phyloP scores from a whole-genome alignment of 2,113 vertebrate species.

The Gavialis gangeticus region DNA sequence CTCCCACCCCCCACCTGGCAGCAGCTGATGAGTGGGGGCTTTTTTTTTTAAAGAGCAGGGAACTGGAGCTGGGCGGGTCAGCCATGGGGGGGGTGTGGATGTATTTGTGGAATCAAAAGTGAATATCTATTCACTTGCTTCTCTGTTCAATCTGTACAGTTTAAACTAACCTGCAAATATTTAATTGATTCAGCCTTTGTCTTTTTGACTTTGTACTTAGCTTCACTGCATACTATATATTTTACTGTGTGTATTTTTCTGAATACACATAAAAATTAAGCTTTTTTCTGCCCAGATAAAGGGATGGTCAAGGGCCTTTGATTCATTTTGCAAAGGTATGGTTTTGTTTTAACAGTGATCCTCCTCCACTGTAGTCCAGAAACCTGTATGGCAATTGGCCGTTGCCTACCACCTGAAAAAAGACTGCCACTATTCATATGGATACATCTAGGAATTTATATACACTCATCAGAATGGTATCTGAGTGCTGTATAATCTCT shows the following conservation, averaged over 20 bases:
- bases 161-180: no score
- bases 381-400: background rate
- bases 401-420: background rate
- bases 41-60: no score
- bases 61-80: no score
- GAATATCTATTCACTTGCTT: no score
- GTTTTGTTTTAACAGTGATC: background rate
- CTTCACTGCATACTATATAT: background rate
- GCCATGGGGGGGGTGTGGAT: no score
- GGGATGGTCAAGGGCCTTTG: background rate
- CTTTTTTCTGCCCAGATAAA: background rate
- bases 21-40: no score
- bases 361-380: background rate
- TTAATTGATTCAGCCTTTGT: no score
- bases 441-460: background rate
- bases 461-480: background rate
- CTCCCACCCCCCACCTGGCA: no score
- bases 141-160: no score
- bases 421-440: background rate
- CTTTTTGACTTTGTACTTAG: no score
- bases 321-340: background rate
- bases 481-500: background rate
- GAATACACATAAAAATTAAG: background rate
- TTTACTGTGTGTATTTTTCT: constrained; percentile 15
- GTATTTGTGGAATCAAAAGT: no score